Evolutionary conservation across 2,113 vertebrate species (phyloP).

Genomic region (Rhynchopsitta pachyrhyncha): DNA sequence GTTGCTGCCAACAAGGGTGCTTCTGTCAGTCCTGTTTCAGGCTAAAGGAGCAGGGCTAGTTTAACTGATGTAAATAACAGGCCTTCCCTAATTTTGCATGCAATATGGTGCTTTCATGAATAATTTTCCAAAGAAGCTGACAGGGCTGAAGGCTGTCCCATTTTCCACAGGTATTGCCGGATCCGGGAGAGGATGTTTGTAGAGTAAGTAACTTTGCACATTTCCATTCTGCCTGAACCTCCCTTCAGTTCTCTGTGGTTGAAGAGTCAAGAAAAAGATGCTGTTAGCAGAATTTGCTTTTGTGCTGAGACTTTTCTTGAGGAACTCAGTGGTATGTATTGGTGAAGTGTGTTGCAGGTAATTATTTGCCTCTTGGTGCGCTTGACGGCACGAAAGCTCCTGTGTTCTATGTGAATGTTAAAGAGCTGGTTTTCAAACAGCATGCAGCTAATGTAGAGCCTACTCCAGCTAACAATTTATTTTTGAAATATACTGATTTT

Average conservation of each 20-base stretch:
- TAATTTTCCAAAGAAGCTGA: neutral
- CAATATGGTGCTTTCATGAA: neutral
- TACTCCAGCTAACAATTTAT: neutral
- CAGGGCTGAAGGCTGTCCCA: neutral
- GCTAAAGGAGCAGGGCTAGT: neutral
- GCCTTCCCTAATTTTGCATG: neutral
- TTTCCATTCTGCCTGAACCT: conserved; percentile 8
- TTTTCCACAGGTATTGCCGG: conserved; percentile 31
- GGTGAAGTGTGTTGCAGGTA: neutral
- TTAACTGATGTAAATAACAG: neutral
- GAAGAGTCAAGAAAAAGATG: neutral
- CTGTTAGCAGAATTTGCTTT: neutral
- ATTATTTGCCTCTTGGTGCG: neutral
- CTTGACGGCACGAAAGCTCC: neutral
- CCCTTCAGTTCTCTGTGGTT: neutral
- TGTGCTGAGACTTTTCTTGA: neutral
- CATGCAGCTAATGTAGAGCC: neutral
- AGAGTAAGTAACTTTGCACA: neutral
- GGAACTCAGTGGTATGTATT: neutral
- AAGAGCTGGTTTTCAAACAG: neutral
- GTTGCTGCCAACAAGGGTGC: neutral
- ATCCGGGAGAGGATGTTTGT: neutral
- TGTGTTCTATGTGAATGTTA: neutral
- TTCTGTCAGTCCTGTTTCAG: rapidly evolving
- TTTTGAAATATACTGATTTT: neutral